Percentiles rank a stretch among this genome's conserved stretches.
These are phyloP conservation scores for Lonchura striata DNA, from an alignment of 2,113 vertebrate species.

Conservation along the genomic window DNA sequence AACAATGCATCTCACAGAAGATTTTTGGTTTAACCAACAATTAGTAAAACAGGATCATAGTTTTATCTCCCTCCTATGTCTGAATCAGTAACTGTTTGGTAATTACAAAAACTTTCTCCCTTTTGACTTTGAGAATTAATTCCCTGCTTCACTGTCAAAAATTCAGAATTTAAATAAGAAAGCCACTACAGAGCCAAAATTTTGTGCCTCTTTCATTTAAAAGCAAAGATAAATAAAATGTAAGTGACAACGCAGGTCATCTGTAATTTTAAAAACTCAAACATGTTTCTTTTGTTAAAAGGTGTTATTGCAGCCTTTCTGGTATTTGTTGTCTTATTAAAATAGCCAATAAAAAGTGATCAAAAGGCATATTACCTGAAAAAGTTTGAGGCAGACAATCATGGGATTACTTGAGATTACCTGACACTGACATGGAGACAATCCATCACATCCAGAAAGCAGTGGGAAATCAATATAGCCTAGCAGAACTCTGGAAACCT, in stretches of 20 bases:
- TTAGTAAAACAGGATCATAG: neutral
- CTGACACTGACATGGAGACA: conserved; percentile 2
- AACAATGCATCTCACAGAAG: neutral
- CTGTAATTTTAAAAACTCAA: neutral
- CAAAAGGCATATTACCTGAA: neutral
- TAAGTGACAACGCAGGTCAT: neutral
- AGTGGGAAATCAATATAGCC: conserved; percentile 27
- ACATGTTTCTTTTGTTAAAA: neutral
- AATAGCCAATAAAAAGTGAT: neutral
- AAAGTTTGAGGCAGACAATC: neutral
- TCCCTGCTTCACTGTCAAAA: neutral
- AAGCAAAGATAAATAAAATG: neutral
- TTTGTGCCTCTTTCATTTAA: neutral
- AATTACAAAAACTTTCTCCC: neutral
- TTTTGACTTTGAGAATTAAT: neutral
- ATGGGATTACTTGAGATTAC: neutral
- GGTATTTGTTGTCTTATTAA: neutral
- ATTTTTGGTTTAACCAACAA: neutral
- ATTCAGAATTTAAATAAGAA: neutral
- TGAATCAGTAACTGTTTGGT: neutral
- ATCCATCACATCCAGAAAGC: conserved; percentile 33
- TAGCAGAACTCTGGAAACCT: conserved; percentile 49
- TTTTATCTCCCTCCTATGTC: neutral
- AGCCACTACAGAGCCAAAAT: neutral
- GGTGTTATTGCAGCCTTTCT: neutral